phyloP scores from a whole-genome alignment of 2,888 invertebrate species.

The Psylliodes chrysocephalus region DNA sequence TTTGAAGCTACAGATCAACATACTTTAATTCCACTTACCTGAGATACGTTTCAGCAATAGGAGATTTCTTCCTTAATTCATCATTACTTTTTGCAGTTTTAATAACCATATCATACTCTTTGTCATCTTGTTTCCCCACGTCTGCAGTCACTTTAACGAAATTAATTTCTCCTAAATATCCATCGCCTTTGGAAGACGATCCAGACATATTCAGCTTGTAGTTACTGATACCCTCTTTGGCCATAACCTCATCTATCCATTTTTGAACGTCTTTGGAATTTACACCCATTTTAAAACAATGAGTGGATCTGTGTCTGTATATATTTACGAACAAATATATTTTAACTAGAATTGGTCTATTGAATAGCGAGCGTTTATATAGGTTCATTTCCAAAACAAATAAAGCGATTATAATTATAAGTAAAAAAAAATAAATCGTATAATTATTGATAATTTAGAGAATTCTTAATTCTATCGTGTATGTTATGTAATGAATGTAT shows the following conservation, averaged over 20 bases:
- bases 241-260: slow-evolving; percentile 46
- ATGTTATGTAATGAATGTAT: too few relatives aligned
- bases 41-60: slow-evolving; percentile 42
- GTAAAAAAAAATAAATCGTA: too few relatives aligned
- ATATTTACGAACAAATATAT: too few relatives aligned
- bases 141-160: slow-evolving; percentile 45
- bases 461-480: too few relatives aligned
- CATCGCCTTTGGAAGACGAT: slow-evolving; percentile 48
- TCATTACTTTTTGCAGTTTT: slow-evolving; percentile 50
- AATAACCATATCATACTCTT: slow-evolving; percentile 46
- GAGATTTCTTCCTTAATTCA: slow-evolving; percentile 44
- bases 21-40: too few relatives aligned
- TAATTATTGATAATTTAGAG: too few relatives aligned
- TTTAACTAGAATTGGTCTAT: too few relatives aligned
- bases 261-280: slow-evolving; percentile 37
- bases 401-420: too few relatives aligned
- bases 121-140: slow-evolving; percentile 25
- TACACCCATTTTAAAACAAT: slow-evolving; percentile 32
- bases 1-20: too few relatives aligned
- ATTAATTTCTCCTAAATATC: slow-evolving; percentile 50
- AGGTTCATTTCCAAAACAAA: too few relatives aligned
- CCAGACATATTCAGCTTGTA: slow-evolving; percentile 44
- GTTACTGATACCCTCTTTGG: slow-evolving; percentile 31
- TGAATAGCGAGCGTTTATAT: too few relatives aligned
- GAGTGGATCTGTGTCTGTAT: too few relatives aligned